Base-by-base conservation (phyloP, 2,888 invertebrate species). In the Hesperia comma region DNA sequence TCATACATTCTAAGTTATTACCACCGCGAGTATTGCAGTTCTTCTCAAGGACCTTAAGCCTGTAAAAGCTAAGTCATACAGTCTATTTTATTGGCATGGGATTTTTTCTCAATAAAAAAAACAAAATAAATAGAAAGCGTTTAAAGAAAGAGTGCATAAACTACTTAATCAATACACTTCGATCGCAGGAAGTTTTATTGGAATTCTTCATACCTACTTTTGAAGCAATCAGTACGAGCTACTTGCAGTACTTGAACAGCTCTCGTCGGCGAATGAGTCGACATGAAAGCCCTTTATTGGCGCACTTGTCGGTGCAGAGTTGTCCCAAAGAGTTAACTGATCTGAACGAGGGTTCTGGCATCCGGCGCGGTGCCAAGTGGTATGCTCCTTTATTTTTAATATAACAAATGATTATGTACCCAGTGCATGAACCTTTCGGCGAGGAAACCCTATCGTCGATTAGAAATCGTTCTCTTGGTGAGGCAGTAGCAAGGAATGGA, bases 261-360 rank as follows among this genome's bases (percentile, higher is more conserved):
- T 58, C 60, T 57, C 58, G 51, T 19, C 49, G 51, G 14, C 60
- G 49, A 66, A 60, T 66, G 46, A 62, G 73, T 74, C 73, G 77
- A 71, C 69, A 73, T 73, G 70, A 74, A 76, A 73, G 71, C 71
- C 70, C 71, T 75, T 74, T 74, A 75, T 75, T 75, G 71, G 74
- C 70, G 66, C 71, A 70, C 71, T 67, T 70, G 72, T 71, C 70
- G 71, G 68, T 71, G 61, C 57, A 69, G 43, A 49, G 53, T 49
- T 49, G 41, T 33, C 58, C 37, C 58, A 79, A 81, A 85, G 79
- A 77, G 82, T 83, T 86, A 85, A 86, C 86, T 82, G 86, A 87
- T 87, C 82, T 79, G 80, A 86, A 80, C 77, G 83, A 86, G 79
- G 76, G 81, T 82, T 2, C 70, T 67, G 40, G 58, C 58, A 58